A percentile compares a stretch with the other conserved stretches of the same genome.
phyloP scores from a whole-genome alignment of 1,140 invertebrate genomes.

The Tetramorium alpestre region DNA sequence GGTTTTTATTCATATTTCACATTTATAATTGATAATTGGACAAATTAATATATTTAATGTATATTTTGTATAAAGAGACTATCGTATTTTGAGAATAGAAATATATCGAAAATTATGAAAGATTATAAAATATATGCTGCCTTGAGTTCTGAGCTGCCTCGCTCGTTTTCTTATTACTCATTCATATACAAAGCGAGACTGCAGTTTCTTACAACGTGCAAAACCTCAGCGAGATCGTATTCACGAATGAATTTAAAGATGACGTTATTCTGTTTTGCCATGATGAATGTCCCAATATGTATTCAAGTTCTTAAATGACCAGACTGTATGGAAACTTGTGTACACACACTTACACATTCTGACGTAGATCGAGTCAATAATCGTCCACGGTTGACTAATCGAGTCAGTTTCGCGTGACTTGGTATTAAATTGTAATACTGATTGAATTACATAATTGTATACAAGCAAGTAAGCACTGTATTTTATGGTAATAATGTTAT shows the following conservation, averaged over 20 bases:
- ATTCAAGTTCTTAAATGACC: slow-evolving; percentile 47
- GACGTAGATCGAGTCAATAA: slow-evolving; percentile 16
- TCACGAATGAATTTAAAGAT: slow-evolving; percentile 56
- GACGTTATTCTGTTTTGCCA: slow-evolving; percentile 41
- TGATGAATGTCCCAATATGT: slow-evolving; percentile 55
- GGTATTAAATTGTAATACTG: slow-evolving; percentile 12
- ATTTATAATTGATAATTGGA: neutral
- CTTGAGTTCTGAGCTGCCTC: neutral
- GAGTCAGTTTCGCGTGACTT: slow-evolving; percentile 20
- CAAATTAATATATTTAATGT: neutral
- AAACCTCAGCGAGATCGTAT: slow-evolving; percentile 9
- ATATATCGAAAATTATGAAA: neutral
- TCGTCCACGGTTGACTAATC: neutral
- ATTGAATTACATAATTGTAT: neutral
- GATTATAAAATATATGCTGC: neutral
- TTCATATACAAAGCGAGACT: slow-evolving; percentile 4
- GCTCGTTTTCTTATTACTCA: slow-evolving; percentile 34
- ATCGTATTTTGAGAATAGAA: neutral
- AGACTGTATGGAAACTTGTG: slow-evolving; percentile 22
- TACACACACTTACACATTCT: neutral
- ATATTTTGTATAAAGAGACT: neutral
- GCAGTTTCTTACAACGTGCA: slow-evolving; percentile 38
- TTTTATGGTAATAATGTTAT: neutral
- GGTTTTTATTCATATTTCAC: neutral
- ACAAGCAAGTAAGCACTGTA: neutral